Base-by-base conservation (phyloP, 2,113 vertebrate genomes). In the Zapus hudsonius region DNA sequence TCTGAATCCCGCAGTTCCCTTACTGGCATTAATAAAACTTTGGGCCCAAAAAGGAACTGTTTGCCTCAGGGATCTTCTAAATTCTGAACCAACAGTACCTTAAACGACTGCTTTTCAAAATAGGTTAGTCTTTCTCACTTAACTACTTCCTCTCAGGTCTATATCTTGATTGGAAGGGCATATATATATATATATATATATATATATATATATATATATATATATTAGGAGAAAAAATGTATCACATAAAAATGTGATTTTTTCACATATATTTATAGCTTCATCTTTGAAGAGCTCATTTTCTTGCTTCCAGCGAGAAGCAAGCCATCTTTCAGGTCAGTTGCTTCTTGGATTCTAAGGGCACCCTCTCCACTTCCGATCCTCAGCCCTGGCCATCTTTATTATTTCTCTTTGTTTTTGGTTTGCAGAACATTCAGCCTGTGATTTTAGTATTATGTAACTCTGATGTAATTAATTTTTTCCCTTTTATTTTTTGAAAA, bases 351-450 rank as follows among this genome's bases (percentile, higher is more conserved):
- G 42, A 78, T 31, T 52, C 22, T 29, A 52, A 47, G 22, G 0
- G 11, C 16, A 12, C 8, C 2, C 2, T 55, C 83, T 33, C n/a
- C 3, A 7, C n/a, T 33, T 69, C 33, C 19, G 29, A 15, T 22
- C 11, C 8, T 94, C 20, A 57, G 38, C 42, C 23, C 29, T 40
- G 33, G 9, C 33, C 47, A 17, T 70, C 64, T 73, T 57, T 64
- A 89, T 64, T n/a, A 47, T 67, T 84, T 86, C 27, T 44, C 29
- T 72, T 8, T 22, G 16, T n/a, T 92, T 92, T 67, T 84, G 20
- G 16, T n/a, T 52, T 81, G 78, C 19, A 73, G 25, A 23, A 47
- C 36, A 17, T 69, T 70, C 52, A 73, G 31, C 15, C 44, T 79
- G 5, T 64, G 11, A 74, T 90, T 90, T 74, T 36, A 52, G 75